Base-by-base conservation (phyloP, 1,140 invertebrate genomes). In the Babylonia areolata region DNA sequence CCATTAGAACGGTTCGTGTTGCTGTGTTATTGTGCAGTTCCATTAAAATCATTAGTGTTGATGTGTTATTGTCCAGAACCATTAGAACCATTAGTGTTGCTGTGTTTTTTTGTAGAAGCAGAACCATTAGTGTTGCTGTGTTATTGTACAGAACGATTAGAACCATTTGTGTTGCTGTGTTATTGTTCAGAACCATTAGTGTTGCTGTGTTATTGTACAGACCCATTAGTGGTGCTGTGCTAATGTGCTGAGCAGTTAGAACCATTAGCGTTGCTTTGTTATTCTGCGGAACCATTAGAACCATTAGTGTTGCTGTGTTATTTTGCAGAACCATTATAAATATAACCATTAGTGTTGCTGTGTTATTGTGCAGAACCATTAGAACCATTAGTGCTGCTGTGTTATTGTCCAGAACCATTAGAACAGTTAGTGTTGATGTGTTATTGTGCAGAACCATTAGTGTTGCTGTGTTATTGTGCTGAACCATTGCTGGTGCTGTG, bases 311-410 rank as follows among this genome's bases (percentile, higher is more conserved):
- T 82, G 31, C 31, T 77, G 85, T 71, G 78, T 84, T 84, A 37
- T 46, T 79, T 81, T 85, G 89, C 85, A 93, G 92, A 93, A 93
- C 87, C 81, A n/a, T n/a, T n/a, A n/a, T n/a, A n/a, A n/a, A n/a
- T n/a, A n/a, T n/a, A n/a, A n/a, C n/a, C n/a, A n/a, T n/a, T n/a
- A n/a, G n/a, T n/a, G 23, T n/a, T 82, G 31, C 31, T 77, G 85
- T 71, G 78, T 84, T 84, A 37, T 46, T 79, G 78, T 85, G 89
- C 85, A 93, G 92, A 93, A 93, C 87, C 81, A 89, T 31, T 89
- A 93, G 82, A 81, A 89, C n/a, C n/a, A n/a, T n/a, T n/a, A n/a
- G n/a, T n/a, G 23, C 6, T 82, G 31, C 31, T 77, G 85, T 71
- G 78, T 84, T 84, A 37, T 46, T 79, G 78, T 85, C 89, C 85